Conservation (phyloP, 1,140 invertebrate genomes). For the Eumaeus atala region DNA sequence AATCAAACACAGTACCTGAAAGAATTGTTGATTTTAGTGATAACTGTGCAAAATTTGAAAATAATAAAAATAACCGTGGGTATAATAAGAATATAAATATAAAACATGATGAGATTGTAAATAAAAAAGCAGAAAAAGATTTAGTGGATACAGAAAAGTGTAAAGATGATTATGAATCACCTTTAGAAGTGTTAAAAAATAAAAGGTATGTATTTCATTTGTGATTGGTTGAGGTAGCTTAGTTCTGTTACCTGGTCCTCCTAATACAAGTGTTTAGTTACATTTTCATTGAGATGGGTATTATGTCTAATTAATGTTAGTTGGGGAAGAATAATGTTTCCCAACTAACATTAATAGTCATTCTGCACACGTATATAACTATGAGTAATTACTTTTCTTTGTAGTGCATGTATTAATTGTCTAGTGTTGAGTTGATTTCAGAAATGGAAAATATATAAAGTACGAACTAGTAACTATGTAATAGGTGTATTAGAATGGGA, state of each 20-base stretch:
- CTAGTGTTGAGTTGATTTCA: constrained; percentile 12
- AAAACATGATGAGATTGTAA: constrained; percentile 12
- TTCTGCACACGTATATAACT: not conserved
- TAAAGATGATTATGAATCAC: constrained; percentile 53
- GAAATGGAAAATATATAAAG: constrained; percentile 11
- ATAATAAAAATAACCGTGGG: constrained; percentile 11
- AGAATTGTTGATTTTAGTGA: constrained; percentile 25
- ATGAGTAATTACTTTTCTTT: constrained; percentile 11
- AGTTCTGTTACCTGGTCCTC: no score
- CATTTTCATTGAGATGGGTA: no score
- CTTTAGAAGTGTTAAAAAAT: constrained; percentile 44
- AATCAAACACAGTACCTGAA: constrained; percentile 30
- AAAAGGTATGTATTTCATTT: constrained; percentile 42
- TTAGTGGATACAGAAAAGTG: constrained; percentile 7
- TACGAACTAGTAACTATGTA: constrained; percentile 10
- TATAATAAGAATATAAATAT: constrained; percentile 24
- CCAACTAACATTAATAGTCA: not conserved
- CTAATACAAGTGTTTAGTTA: no score
- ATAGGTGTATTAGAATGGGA: constrained; percentile 22
- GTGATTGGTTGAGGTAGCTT: not conserved
- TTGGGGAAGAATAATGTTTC: no score
- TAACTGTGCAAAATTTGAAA: constrained; percentile 16
- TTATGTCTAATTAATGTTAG: no score
- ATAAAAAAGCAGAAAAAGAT: not conserved
- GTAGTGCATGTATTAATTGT: constrained; percentile 14